Conservation (phyloP, 2,888 invertebrate genomes). For the Strigamia maritima region DNA sequence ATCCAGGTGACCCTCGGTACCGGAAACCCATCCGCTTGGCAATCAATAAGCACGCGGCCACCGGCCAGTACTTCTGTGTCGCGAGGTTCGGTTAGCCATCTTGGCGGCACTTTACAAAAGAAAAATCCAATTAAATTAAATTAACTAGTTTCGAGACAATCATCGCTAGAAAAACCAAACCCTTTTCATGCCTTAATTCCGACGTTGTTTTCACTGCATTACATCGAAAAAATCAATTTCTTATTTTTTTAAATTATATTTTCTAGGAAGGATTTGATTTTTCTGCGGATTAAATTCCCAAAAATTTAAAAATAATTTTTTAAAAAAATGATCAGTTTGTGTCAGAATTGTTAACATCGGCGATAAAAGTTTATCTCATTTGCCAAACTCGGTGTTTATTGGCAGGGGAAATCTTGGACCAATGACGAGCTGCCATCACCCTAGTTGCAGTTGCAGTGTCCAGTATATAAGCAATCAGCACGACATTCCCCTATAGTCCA, state of each 20-base stretch:
- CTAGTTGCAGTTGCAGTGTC: neutral
- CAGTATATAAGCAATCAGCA: slow-evolving; percentile 27
- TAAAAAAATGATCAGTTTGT: neutral
- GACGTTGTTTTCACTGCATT: neutral
- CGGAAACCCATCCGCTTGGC: slow-evolving; percentile 51
- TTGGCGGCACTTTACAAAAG: slow-evolving; percentile 50
- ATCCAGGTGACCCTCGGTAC: slow-evolving; percentile 51
- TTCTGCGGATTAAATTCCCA: neutral
- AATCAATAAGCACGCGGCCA: slow-evolving; percentile 48
- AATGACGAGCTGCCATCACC: slow-evolving; percentile 21
- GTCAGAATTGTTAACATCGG: neutral
- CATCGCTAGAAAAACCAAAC: slow-evolving; percentile 11
- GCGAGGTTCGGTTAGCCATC: slow-evolving; percentile 51
- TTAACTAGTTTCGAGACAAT: neutral
- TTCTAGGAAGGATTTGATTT: neutral
- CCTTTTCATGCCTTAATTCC: neutral
- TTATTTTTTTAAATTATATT: neutral
- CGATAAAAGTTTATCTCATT: neutral
- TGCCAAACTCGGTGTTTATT: neutral
- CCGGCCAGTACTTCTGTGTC: slow-evolving; percentile 50
- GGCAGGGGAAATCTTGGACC: slow-evolving; percentile 23
- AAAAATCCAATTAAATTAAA: slow-evolving; percentile 1
- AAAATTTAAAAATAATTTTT: neutral
- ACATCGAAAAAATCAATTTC: neutral
- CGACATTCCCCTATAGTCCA: slow-evolving; percentile 12